Evolutionary conservation across 2,113 vertebrate genomes (phyloP).

Genomic region (Oenanthe oenanthe): DNA sequence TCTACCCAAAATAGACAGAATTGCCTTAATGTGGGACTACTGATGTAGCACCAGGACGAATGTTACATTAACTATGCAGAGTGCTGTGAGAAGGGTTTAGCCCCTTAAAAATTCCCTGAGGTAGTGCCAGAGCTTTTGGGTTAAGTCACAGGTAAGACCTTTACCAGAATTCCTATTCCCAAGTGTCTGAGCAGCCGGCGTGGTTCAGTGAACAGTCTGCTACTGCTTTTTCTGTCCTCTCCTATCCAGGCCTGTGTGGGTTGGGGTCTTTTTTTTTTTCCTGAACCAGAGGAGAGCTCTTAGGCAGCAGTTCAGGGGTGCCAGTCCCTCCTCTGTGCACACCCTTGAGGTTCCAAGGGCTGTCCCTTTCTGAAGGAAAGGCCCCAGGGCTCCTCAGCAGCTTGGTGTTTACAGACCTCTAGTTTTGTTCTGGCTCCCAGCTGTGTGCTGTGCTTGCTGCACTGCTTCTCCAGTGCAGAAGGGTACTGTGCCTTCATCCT

Average conservation of each 20-base stretch:
- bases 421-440: neutral
- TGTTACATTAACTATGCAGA: conserved; percentile 60
- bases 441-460: neutral
- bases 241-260: neutral
- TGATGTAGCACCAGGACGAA: conserved; percentile 38
- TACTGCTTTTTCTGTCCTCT: neutral
- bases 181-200: neutral
- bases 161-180: neutral
- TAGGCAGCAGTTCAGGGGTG: neutral
- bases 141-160: conserved; percentile 28
- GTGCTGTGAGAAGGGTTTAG: neutral
- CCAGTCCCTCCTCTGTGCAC: neutral
- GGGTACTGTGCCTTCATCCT: conserved; percentile 41
- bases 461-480: neutral
- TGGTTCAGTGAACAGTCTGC: neutral
- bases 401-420: neutral
- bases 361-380: neutral
- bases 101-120: neutral
- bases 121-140: neutral
- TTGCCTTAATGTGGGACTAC: conserved; percentile 65
- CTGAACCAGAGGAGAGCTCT: neutral
- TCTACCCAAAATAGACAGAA: conserved; percentile 50
- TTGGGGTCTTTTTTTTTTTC: neutral
- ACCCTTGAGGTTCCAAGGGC: neutral
- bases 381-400: neutral